phyloP scores from a whole-genome alignment of 1,140 invertebrate species.

The Danaus melanippus region DNA sequence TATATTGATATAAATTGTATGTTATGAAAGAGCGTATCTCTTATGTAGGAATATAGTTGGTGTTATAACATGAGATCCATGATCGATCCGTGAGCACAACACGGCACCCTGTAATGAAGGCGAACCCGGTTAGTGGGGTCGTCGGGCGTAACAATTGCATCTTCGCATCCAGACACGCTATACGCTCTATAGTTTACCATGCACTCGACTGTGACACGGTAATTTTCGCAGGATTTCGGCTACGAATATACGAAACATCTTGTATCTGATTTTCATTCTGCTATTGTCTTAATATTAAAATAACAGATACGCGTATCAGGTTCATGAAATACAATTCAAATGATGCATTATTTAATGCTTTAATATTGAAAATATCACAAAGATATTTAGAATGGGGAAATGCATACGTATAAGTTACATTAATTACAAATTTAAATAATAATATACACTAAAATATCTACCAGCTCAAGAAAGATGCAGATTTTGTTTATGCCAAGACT shows the following conservation, averaged over 20 bases:
- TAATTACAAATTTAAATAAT: too few species aligned
- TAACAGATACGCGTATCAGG: too few species aligned
- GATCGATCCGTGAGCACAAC: conserved; percentile 19
- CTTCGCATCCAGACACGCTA: conserved; percentile 29
- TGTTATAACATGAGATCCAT: too few species aligned
- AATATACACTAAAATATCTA: too few species aligned
- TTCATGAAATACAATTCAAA: too few species aligned
- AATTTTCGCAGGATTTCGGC: conserved; percentile 27
- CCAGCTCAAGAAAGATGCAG: conserved; percentile 6
- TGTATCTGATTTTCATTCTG: neutral
- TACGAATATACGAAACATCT: conserved; percentile 22
- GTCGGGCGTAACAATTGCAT: conserved; percentile 48
- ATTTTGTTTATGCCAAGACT: conserved; percentile 12
- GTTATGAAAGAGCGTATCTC: conserved; percentile 4
- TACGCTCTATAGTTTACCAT: conserved; percentile 23
- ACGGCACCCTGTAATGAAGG: conserved; percentile 34
- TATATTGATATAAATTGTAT: too few species aligned
- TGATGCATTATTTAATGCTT: too few species aligned
- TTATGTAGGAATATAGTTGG: too few species aligned
- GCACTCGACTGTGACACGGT: conserved; percentile 21
- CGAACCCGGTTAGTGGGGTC: conserved; percentile 35
- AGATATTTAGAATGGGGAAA: too few species aligned
- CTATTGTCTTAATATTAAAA: too few species aligned
- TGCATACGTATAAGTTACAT: too few species aligned
- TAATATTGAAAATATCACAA: too few species aligned